Base-by-base conservation (phyloP, 2,888 invertebrate species). In the Theodoxus fluviatilis region DNA sequence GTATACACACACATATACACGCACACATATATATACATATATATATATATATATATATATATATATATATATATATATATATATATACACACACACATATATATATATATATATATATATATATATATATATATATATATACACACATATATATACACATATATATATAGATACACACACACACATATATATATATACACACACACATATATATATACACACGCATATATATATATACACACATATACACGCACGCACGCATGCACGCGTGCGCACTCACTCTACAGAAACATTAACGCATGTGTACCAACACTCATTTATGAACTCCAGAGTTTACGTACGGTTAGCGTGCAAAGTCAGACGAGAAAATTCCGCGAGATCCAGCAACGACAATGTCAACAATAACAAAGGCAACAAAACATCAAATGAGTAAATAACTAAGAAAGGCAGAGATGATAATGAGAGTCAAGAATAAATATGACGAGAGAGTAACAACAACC, bases 201-300 rank as follows among this genome's bases (percentile, higher is more conserved):
- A 15, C n/a, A 38, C 33, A 52, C 52, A 52, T 38, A 12, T 7
- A 22, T 55, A 9, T 37, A 31, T 12, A 25, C 25, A 84, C 85
- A 71, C 86, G 77, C 15, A 25, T 28, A 57, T 25, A 25, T 28
- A 57, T 4, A 57, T 57, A 57, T 25, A 57, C 31, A 57, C 33
- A 57, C 3, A 57, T 57, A 25, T 57, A 25, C 31, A 57, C 3
- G 33, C 31, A 57, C 3, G 33, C 57, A 57, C 4, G 33, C 4
- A 22, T 6, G 33, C 15, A 28, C 4, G 18, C 15, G 7, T 28
- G 33, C 28, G 9, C 7, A 52, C 52, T n/a, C 15, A 52, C 7
- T 15, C 15, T 25, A 15, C 52, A 52, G n/a, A 52, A 18, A 52
- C 7, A 52, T 25, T n/a, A 7, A 52, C 52, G 6, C 6, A 52